Conservation (phyloP, 92 coral and sea anemone species). For the Siderastrea radians region DNA sequence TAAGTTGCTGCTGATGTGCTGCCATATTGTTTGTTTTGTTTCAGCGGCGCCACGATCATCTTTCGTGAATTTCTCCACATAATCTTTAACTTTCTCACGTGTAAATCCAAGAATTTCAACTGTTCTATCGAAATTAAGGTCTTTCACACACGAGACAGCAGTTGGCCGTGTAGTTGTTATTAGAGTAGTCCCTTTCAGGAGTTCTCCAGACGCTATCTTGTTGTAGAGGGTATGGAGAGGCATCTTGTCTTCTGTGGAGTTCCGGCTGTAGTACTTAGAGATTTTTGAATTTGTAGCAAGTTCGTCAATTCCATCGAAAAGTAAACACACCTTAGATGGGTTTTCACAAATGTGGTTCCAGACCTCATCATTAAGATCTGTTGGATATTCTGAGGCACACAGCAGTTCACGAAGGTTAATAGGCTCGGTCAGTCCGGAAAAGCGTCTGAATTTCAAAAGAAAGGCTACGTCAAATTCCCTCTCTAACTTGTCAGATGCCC, state of each 20-base stretch:
- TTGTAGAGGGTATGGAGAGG: neutral
- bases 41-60: too few species aligned
- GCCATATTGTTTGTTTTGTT: too few species aligned
- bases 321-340: neutral
- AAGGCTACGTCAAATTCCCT: neutral
- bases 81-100: too few species aligned
- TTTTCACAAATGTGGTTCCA: too few species aligned
- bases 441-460: conserved; percentile 16
- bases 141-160: too few species aligned
- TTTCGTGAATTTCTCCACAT: too few species aligned
- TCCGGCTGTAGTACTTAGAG: neutral
- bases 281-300: conserved; percentile 13
- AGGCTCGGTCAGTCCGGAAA: conserved; percentile 13
- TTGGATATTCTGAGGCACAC: too few species aligned
- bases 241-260: neutral
- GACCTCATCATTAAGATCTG: too few species aligned
- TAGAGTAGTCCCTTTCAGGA: neutral
- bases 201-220: conserved; percentile 5
- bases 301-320: conserved; percentile 67
- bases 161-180: neutral
- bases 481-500: conserved; percentile 22
- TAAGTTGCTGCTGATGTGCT: too few species aligned
- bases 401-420: neutral
- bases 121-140: too few species aligned
- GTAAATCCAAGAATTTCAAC: too few species aligned